A percentile compares a stretch with the other conserved stretches of the same genome.
Conservation (phyloP, 1,140 invertebrate species). For the Panagrolaimus sp. region DNA sequence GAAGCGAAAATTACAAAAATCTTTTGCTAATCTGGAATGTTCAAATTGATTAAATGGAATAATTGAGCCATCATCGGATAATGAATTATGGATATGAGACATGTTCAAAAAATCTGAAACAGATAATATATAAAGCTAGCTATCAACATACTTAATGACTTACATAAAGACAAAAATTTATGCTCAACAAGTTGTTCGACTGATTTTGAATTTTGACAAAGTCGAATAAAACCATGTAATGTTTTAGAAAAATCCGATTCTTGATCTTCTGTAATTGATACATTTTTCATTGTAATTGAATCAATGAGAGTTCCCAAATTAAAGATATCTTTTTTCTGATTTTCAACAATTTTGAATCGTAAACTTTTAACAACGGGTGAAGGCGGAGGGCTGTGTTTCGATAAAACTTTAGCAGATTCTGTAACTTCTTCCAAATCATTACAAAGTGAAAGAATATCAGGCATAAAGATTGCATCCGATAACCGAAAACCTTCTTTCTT, state of each 20-base stretch:
- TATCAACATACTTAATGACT: background rate
- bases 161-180: background rate
- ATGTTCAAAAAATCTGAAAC: background rate
- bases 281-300: background rate
- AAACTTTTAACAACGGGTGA: too few relatives aligned
- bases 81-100: background rate
- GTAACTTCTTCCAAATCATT: too few relatives aligned
- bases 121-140: background rate
- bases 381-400: too few relatives aligned
- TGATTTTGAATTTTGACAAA: background rate
- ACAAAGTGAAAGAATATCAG: background rate
- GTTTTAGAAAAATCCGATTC: background rate
- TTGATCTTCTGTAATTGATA: background rate
- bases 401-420: too few relatives aligned
- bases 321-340: slow-evolving; percentile 3
- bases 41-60: background rate
- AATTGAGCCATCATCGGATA: background rate
- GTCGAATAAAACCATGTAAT: background rate
- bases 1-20: background rate
- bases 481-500: background rate
- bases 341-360: too few relatives aligned
- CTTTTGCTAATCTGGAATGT: slow-evolving; percentile 4
- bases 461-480: background rate
- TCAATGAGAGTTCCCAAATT: background rate
- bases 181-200: background rate